These are phyloP conservation scores for Myxocyprinus asiaticus DNA, from an alignment of 2,113 vertebrate genomes.

Conservation along the genomic window DNA sequence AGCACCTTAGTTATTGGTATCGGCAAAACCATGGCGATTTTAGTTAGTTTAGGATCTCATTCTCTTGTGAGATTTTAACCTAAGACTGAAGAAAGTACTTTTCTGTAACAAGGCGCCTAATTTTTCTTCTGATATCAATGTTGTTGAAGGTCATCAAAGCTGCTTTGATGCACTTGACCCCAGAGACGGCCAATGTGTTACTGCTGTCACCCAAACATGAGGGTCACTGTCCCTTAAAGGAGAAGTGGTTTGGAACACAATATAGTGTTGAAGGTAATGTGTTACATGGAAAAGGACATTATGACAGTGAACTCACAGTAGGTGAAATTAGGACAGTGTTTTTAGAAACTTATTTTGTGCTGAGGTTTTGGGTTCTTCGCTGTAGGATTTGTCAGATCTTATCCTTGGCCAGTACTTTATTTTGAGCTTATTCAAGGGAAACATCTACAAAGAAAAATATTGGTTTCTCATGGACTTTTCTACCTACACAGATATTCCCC, in stretches of 20 bases:
- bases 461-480: neutral
- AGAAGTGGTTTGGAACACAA: constrained; percentile 95
- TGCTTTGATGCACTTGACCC: constrained; percentile 84
- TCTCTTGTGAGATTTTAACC: too few relatives aligned
- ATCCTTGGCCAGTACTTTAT: neutral
- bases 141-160: constrained; percentile 83
- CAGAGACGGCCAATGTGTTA: constrained; percentile 90
- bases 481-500: constrained; percentile 78
- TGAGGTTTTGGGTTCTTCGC: too few relatives aligned
- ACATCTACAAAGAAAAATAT: neutral
- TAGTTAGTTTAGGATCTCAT: too few relatives aligned
- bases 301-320: too few relatives aligned
- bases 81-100: too few relatives aligned
- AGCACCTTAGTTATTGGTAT: too few relatives aligned
- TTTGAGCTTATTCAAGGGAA: neutral
- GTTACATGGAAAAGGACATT: too few relatives aligned
- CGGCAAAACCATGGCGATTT: too few relatives aligned
- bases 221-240: constrained; percentile 85
- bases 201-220: constrained; percentile 92
- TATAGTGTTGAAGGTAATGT: constrained; percentile 88
- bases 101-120: too few relatives aligned
- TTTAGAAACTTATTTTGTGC: too few relatives aligned
- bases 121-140: neutral
- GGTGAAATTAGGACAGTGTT: too few relatives aligned
- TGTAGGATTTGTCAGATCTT: too few relatives aligned